Conservation (phyloP, 2,888 invertebrate genomes). For the Lochmaea crataegi region DNA sequence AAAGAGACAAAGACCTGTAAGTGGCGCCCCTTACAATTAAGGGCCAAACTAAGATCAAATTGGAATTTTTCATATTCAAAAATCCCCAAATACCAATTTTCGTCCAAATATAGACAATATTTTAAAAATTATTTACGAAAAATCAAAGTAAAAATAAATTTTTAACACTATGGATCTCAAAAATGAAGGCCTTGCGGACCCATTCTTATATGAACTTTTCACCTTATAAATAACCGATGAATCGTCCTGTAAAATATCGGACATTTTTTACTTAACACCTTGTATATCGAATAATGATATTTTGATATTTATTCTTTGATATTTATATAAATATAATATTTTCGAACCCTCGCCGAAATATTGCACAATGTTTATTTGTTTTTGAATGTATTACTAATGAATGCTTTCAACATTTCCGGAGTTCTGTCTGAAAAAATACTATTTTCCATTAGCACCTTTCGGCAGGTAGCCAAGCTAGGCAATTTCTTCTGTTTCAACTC, state of each 20-base stretch:
- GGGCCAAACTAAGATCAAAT: neutral
- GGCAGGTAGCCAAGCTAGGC: constrained; percentile 11
- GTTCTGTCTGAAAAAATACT: constrained; percentile 17
- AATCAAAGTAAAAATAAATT: constrained; percentile 15
- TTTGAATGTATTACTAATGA: constrained; percentile 26
- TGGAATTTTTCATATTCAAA: too few relatives aligned
- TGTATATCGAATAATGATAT: neutral
- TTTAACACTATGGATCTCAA: neutral
- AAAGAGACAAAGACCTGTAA: constrained; percentile 10
- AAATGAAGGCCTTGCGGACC: constrained; percentile 15
- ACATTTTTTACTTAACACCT: neutral
- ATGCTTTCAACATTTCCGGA: constrained; percentile 22
- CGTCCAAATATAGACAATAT: constrained; percentile 1
- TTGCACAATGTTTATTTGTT: constrained; percentile 5
- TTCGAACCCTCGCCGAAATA: neutral
- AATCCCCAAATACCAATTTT: too few relatives aligned
- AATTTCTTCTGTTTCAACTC: constrained; percentile 11
- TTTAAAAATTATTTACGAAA: constrained; percentile 2
- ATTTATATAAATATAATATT: neutral
- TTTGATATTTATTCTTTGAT: too few relatives aligned
- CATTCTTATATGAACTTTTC: constrained; percentile 8
- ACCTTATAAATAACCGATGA: constrained; percentile 1
- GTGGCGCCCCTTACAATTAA: constrained; percentile 15
- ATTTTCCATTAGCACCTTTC: constrained; percentile 17
- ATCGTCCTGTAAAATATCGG: constrained; percentile 1